Evolutionary conservation across 2,113 vertebrate species (phyloP).

Genomic region (Myiagra hebetior): DNA sequence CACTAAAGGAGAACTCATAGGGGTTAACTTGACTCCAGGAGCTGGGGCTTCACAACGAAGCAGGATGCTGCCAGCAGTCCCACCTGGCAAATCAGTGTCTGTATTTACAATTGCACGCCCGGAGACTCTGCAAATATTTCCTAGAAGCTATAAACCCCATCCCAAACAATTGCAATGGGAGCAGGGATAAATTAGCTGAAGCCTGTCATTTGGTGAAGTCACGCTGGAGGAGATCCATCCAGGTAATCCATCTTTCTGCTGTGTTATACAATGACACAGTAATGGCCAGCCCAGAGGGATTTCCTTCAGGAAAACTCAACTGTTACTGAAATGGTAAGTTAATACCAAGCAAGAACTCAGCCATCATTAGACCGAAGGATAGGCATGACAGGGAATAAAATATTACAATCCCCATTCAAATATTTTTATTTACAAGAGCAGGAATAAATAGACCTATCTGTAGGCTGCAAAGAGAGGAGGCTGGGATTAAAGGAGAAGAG

Average conservation of each 20-base stretch:
- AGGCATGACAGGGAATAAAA: background rate
- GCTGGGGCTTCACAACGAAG: background rate
- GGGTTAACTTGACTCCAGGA: background rate
- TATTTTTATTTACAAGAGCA: conserved; percentile 12
- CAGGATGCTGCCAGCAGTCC: background rate
- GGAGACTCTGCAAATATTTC: background rate
- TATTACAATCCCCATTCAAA: background rate
- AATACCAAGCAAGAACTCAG: conserved; percentile 1
- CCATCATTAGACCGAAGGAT: background rate
- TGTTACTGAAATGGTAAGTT: conserved; percentile 49
- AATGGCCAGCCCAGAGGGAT: conserved; percentile 40
- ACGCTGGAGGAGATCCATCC: conserved; percentile 16
- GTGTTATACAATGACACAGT: conserved; percentile 6
- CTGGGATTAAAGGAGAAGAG: background rate
- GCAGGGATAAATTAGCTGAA: background rate
- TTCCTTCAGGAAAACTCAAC: conserved; percentile 44
- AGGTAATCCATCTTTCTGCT: conserved; percentile 39
- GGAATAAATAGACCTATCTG: background rate
- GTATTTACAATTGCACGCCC: background rate
- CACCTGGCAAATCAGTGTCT: background rate
- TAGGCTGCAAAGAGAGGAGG: background rate
- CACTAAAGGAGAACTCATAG: fast-evolving
- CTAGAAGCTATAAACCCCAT: background rate
- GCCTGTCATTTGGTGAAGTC: conserved; percentile 18
- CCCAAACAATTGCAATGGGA: background rate